These are phyloP conservation scores for Sternarchorhynchus goeldii DNA, from an alignment of 2,797 vertebrate genomes.

Conservation along the genomic window DNA sequence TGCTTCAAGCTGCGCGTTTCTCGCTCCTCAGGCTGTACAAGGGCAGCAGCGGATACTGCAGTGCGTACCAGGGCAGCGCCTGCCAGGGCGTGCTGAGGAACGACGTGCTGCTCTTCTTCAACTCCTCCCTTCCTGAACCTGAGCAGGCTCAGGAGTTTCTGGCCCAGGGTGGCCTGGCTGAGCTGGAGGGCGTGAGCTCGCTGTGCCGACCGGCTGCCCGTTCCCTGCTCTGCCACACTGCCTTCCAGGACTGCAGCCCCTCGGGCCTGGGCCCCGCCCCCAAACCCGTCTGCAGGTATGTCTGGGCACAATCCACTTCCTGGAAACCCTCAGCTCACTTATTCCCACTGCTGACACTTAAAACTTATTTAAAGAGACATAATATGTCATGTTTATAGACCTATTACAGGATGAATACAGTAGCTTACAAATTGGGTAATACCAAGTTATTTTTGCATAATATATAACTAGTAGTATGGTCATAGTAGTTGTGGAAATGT, in stretches of 20 bases:
- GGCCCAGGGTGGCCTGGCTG: conserved; percentile 82
- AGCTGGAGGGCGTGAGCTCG: conserved; percentile 80
- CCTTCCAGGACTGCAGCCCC: conserved; percentile 90
- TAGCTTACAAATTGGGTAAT: not conserved
- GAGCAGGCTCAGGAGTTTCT: conserved; percentile 90
- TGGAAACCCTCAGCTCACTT: not conserved
- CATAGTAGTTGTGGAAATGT: not conserved
- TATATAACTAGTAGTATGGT: not conserved
- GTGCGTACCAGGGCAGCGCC: conserved; percentile 86
- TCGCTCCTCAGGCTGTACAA: conserved; percentile 80
- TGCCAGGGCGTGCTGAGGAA: conserved; percentile 77
- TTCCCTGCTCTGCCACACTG: conserved; percentile 86
- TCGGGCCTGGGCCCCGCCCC: conserved; percentile 82
- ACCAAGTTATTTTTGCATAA: not conserved
- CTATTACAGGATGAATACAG: too few relatives aligned
- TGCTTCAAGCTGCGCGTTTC: conserved; percentile 30
- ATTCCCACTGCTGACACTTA: too few relatives aligned
- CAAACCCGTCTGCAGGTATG: conserved; percentile 93
- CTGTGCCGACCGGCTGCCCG: conserved; percentile 83
- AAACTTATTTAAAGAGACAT: too few relatives aligned
- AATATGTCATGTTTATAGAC: too few relatives aligned
- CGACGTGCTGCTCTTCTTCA: conserved; percentile 89
- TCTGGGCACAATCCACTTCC: not conserved
- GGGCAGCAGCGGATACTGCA: conserved; percentile 86
- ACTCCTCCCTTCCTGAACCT: conserved; percentile 84